phyloP scores from a whole-genome alignment of 2,797 vertebrate species.

The Mormyrops attenuatus region DNA sequence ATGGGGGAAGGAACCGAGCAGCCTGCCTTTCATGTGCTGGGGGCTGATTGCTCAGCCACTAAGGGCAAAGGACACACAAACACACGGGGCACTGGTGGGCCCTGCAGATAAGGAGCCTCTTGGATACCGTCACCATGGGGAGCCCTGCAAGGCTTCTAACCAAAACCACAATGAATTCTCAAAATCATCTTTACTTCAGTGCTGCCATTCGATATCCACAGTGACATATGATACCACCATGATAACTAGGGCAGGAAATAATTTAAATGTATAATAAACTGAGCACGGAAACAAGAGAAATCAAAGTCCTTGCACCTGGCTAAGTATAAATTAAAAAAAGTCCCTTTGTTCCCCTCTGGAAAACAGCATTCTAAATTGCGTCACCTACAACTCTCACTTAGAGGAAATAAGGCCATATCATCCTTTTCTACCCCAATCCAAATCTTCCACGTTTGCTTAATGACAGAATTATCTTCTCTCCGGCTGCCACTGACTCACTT shows the following conservation, averaged over 20 bases:
- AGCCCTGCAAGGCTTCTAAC: background rate
- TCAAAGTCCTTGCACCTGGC: background rate
- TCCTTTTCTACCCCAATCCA: background rate
- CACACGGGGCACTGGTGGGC: background rate
- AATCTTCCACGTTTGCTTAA: background rate
- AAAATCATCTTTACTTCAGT: background rate
- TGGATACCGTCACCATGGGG: background rate
- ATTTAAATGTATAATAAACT: background rate
- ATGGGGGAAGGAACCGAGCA: conserved; percentile 9
- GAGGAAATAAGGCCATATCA: background rate
- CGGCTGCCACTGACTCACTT: background rate
- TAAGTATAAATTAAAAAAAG: background rate
- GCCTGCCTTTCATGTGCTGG: conserved; percentile 43
- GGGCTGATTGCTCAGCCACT: conserved; percentile 36
- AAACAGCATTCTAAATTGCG: background rate
- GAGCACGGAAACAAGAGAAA: background rate
- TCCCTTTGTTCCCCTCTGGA: background rate
- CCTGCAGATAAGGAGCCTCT: background rate
- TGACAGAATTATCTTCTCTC: conserved; percentile 6
- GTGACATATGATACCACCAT: background rate
- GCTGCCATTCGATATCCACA: background rate
- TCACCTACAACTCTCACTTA: background rate
- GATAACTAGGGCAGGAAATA: background rate
- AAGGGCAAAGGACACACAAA: background rate
- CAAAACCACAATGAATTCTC: background rate